Evolutionary conservation across 2,888 invertebrate genomes (phyloP).

Genomic region (Erpobdella octoculata): DNA sequence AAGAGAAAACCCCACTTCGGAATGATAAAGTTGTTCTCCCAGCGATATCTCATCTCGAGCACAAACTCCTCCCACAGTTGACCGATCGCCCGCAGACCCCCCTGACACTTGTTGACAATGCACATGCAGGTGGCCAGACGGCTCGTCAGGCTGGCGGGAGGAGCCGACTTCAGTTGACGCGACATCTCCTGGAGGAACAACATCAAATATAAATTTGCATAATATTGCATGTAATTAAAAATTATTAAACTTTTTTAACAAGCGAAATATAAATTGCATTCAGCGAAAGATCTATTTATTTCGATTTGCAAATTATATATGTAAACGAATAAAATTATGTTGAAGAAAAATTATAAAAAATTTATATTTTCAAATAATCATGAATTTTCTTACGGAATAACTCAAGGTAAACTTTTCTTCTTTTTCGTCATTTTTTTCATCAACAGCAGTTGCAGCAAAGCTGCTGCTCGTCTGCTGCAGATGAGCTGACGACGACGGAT

Average conservation of each 20-base stretch:
- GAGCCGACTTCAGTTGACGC: conserved; percentile 67
- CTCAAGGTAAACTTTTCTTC: too few species aligned
- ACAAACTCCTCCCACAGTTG: conserved; percentile 90
- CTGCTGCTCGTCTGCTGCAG: not conserved
- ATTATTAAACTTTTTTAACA: not conserved
- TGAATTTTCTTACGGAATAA: too few species aligned
- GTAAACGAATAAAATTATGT: too few species aligned
- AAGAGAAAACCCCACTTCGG: too few species aligned
- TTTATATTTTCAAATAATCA: too few species aligned
- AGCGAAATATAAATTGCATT: too few species aligned
- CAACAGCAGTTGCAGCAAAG: not conserved
- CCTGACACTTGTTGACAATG: conserved; percentile 50
- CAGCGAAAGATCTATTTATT: too few species aligned
- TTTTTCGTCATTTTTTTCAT: not conserved
- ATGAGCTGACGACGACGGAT: not conserved
- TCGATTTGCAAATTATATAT: too few species aligned
- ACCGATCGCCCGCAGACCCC: conserved; percentile 64
- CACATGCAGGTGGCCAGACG: conserved; percentile 65
- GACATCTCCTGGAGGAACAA: conserved; percentile 40
- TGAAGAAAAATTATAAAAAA: too few species aligned
- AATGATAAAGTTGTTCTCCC: conserved; percentile 60
- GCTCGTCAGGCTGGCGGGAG: conserved; percentile 70
- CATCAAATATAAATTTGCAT: not conserved
- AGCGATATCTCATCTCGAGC: conserved; percentile 77
- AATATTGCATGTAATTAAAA: not conserved